phyloP scores from a whole-genome alignment of 2,113 vertebrate species.

The Hippocampus mohnikei region DNA sequence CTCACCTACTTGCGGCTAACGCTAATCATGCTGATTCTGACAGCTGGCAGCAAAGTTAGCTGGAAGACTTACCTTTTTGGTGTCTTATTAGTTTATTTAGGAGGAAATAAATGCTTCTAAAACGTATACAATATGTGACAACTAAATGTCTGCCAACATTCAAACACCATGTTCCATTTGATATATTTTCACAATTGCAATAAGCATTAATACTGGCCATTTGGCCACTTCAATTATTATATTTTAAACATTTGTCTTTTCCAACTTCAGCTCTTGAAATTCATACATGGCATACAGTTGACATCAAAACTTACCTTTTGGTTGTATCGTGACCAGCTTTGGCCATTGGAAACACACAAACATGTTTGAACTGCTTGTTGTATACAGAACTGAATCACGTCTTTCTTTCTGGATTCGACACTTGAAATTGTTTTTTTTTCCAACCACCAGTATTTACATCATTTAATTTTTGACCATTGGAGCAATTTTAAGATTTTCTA shows the following conservation, averaged over 20 bases:
- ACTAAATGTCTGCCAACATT: neutral
- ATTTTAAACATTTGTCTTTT: too few species aligned
- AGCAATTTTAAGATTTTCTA: too few species aligned
- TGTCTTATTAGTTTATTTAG: neutral
- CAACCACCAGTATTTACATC: too few species aligned
- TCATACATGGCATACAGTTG: neutral
- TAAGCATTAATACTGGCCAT: neutral
- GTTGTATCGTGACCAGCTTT: neutral
- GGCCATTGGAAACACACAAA: neutral
- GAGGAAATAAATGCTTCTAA: neutral
- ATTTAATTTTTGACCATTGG: too few species aligned
- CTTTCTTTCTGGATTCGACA: neutral
- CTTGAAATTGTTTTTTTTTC: neutral
- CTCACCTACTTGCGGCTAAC: slow-evolving; percentile 3
- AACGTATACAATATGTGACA: neutral
- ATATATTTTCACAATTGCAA: neutral
- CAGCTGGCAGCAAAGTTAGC: neutral
- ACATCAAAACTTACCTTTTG: neutral
- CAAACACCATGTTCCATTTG: neutral
- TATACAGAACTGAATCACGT: neutral
- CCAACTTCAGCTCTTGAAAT: too few species aligned
- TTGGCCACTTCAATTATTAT: too few species aligned
- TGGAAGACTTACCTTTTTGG: neutral
- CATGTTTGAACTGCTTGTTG: neutral
- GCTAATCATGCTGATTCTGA: slow-evolving; percentile 2